Conservation (phyloP, 2,888 invertebrate genomes). For the Nemapogon koenigi region DNA sequence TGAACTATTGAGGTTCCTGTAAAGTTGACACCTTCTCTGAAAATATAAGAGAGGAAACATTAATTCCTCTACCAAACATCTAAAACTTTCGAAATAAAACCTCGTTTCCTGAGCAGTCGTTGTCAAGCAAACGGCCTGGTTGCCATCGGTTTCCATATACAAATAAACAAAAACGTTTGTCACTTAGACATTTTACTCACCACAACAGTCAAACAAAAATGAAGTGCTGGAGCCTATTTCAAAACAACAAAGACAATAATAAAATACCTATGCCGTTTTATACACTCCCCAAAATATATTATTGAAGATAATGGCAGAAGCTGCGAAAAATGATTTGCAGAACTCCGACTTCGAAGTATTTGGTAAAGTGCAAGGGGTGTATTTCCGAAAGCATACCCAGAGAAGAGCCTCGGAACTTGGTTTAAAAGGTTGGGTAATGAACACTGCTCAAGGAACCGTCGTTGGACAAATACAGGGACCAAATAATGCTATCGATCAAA, state of each 20-base stretch:
- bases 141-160: too few species aligned
- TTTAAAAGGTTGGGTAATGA: conserved; percentile 78
- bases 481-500: conserved; percentile 58
- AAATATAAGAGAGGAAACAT: too few species aligned
- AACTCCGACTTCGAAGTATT: conserved; percentile 65
- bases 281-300: background rate
- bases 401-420: conserved; percentile 67
- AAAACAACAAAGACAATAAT: conserved; percentile 1
- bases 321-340: conserved; percentile 16
- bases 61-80: too few species aligned
- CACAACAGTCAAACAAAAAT: too few species aligned
- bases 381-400: conserved; percentile 68
- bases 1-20: conserved; percentile 49
- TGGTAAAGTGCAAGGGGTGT: conserved; percentile 68
- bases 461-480: conserved; percentile 71
- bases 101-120: too few species aligned
- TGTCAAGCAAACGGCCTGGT: too few species aligned
- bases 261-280: background rate
- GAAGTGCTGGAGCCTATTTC: too few species aligned
- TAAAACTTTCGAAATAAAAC: too few species aligned
- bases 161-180: too few species aligned
- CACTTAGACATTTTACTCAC: too few species aligned
- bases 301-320: background rate
- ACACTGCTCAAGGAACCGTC: conserved; percentile 73
- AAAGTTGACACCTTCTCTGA: conserved; percentile 46